Percentiles rank a stretch among this genome's conserved stretches.
Evolutionary conservation across 2,888 invertebrate genomes (phyloP).

Genomic region (Mythimna loreyi): DNA sequence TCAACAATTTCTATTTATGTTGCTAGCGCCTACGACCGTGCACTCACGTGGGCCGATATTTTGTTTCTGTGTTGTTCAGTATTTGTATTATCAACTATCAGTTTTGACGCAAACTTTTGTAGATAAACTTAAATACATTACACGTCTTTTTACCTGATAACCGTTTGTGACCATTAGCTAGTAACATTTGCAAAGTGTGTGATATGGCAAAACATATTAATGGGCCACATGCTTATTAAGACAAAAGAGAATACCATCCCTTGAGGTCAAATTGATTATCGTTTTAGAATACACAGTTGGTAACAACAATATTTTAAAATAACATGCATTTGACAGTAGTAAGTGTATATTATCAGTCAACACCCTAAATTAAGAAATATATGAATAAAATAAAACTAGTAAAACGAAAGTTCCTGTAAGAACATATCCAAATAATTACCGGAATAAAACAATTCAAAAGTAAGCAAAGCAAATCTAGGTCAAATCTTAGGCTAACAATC

Average conservation of each 20-base stretch:
- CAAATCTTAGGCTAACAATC: constrained; percentile 27
- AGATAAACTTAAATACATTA: neutral
- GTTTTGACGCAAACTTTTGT: constrained; percentile 8
- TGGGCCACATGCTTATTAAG: neutral
- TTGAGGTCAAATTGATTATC: neutral
- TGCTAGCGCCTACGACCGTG: constrained; percentile 48
- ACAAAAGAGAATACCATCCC: too few relatives aligned
- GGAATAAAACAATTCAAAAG: constrained; percentile 5
- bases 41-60: constrained; percentile 47
- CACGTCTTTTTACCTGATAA: constrained; percentile 2
- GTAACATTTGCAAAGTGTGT: neutral
- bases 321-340: neutral
- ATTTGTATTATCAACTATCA: constrained; percentile 7
- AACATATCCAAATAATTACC: neutral
- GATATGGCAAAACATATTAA: neutral
- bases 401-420: neutral
- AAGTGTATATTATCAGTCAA: neutral
- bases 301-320: too few relatives aligned
- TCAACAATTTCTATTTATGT: constrained; percentile 64
- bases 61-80: constrained; percentile 21
- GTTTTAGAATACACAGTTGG: neutral
- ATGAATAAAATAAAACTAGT: neutral
- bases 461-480: constrained; percentile 22
- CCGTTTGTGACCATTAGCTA: neutral
- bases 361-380: neutral